Percentiles rank a stretch among this genome's conserved stretches.
Evolutionary conservation across 2,888 invertebrate genomes (phyloP).

Genomic region (Altica lythri): DNA sequence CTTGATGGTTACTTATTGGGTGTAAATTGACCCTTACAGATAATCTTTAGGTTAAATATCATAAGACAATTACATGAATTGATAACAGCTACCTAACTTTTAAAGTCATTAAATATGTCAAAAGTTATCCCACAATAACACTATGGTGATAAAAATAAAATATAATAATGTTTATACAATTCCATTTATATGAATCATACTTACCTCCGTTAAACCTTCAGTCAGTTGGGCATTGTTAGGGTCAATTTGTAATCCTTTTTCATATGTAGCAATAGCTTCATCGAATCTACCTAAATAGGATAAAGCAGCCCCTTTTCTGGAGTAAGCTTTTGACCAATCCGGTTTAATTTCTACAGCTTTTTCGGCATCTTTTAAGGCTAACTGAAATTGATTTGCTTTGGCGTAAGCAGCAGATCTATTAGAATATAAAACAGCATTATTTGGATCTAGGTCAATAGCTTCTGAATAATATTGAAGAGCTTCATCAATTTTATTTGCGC

Average conservation of each 20-base stretch:
- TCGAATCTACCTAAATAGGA: constrained; percentile 74
- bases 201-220: constrained; percentile 69
- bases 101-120: too few species aligned
- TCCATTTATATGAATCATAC: constrained; percentile 5
- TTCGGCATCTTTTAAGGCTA: constrained; percentile 84
- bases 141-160: too few species aligned
- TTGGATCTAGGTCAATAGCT: constrained; percentile 77
- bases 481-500: constrained; percentile 75
- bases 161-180: too few species aligned
- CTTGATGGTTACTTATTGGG: too few species aligned
- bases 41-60: too few species aligned
- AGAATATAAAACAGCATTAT: constrained; percentile 87
- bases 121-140: too few species aligned
- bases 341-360: constrained; percentile 80
- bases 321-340: constrained; percentile 87
- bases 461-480: constrained; percentile 81
- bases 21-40: too few species aligned
- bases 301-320: constrained; percentile 85
- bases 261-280: constrained; percentile 78
- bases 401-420: constrained; percentile 91
- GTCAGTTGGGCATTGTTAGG: constrained; percentile 74
- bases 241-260: constrained; percentile 72
- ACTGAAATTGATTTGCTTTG: constrained; percentile 73
- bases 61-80: too few species aligned
- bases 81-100: too few species aligned